phyloP scores from a whole-genome alignment of 1,140 invertebrate genomes.

The Drosophila nikananu region DNA sequence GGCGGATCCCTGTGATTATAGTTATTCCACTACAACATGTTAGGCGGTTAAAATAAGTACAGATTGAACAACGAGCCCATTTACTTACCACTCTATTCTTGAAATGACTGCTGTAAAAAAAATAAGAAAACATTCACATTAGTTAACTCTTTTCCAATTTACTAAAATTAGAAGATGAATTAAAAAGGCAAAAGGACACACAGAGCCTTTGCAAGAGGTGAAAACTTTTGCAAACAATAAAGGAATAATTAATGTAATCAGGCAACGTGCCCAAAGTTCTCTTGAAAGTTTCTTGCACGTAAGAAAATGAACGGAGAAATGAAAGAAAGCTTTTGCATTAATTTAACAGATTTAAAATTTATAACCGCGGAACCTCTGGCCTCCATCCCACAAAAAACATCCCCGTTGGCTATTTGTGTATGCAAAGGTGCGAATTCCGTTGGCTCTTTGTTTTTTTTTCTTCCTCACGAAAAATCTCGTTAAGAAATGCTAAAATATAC shows the following conservation, averaged over 20 bases:
- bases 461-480: conserved; percentile 60
- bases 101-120: conserved; percentile 48
- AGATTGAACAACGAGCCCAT: background rate
- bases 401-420: conserved; percentile 67
- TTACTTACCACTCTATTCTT: conserved; percentile 49
- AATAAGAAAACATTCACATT: conserved; percentile 17
- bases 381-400: background rate
- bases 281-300: conserved; percentile 60
- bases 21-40: conserved; percentile 21
- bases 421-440: conserved; percentile 79
- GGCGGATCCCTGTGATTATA: conserved; percentile 20
- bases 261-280: conserved; percentile 62
- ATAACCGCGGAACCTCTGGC: conserved; percentile 65
- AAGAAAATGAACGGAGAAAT: conserved; percentile 42
- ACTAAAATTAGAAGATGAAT: conserved; percentile 46
- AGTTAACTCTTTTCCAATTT: conserved; percentile 27
- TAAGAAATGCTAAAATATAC: conserved; percentile 82
- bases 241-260: conserved; percentile 85
- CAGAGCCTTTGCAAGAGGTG: conserved; percentile 17
- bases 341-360: conserved; percentile 84
- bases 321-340: conserved; percentile 72
- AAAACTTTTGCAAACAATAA: conserved; percentile 73
- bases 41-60: background rate
- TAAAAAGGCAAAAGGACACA: conserved; percentile 32
- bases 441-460: conserved; percentile 49